phyloP scores from a whole-genome alignment of 2,113 vertebrate species.

The Alligator sinensis region DNA sequence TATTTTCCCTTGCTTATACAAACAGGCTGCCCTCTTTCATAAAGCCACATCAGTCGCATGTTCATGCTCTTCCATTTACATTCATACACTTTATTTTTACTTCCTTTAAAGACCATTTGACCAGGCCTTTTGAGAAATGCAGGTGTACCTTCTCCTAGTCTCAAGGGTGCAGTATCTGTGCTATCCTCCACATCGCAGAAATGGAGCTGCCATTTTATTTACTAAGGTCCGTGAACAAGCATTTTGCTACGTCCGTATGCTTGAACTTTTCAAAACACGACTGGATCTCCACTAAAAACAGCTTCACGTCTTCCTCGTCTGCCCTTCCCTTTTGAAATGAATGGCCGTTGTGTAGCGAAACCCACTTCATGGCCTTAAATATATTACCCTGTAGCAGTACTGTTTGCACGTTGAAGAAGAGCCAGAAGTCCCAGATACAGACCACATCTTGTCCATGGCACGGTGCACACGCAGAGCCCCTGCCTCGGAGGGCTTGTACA shows the following conservation, averaged over 20 bases:
- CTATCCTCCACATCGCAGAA: not conserved
- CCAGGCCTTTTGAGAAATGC: not conserved
- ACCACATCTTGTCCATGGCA: not conserved
- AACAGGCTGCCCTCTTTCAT: not conserved
- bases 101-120: not conserved
- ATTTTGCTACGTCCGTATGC: not conserved
- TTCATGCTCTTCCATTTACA: not conserved
- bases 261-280: not conserved
- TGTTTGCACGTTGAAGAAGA: accelerated
- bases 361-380: not conserved
- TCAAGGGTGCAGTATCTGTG: not conserved
- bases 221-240: accelerated
- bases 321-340: not conserved
- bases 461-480: not conserved
- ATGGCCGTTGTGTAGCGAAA: not conserved
- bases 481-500: not conserved
- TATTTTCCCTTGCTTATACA: not conserved
- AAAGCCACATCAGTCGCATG: not conserved
- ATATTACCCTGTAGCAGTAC: not conserved
- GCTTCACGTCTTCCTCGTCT: not conserved
- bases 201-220: not conserved
- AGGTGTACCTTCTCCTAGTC: not conserved
- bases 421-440: too few species aligned
- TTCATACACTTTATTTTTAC: not conserved
- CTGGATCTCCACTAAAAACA: not conserved